These are phyloP conservation scores for Vipera ursinii DNA, from an alignment of 2,797 vertebrate genomes.

Conservation along the genomic window DNA sequence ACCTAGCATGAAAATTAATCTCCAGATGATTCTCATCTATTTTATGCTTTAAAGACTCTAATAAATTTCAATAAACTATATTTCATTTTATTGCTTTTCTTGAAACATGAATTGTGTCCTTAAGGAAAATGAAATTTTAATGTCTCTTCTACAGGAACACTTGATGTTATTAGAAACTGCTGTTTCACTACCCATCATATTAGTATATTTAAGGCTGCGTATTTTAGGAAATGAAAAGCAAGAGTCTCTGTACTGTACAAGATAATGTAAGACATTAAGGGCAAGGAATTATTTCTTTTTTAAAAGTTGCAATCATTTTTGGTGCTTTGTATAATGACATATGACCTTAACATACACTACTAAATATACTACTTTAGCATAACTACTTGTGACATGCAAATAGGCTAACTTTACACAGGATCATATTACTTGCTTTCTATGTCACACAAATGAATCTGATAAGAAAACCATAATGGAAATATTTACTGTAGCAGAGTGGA, in stretches of 20 bases:
- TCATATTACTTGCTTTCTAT: slow-evolving; percentile 74
- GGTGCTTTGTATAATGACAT: slow-evolving; percentile 28
- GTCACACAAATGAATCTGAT: slow-evolving; percentile 74
- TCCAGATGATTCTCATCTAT: slow-evolving; percentile 19
- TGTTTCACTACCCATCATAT: slow-evolving; percentile 38
- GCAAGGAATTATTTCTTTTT: slow-evolving; percentile 46
- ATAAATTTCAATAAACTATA: slow-evolving; percentile 19
- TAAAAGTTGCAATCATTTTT: slow-evolving; percentile 23
- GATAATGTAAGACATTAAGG: slow-evolving; percentile 48
- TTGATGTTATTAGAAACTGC: slow-evolving; percentile 55
- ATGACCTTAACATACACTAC: slow-evolving; percentile 11
- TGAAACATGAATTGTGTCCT: slow-evolving; percentile 42
- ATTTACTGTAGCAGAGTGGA: neutral
- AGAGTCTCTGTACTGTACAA: slow-evolving; percentile 11
- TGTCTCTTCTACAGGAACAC: slow-evolving; percentile 46
- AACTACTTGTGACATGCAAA: slow-evolving; percentile 57
- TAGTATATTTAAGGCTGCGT: slow-evolving; percentile 51
- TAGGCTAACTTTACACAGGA: slow-evolving; percentile 72
- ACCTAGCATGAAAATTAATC: slow-evolving; percentile 40
- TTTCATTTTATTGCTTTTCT: slow-evolving; percentile 48
- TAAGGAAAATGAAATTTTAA: slow-evolving; percentile 52
- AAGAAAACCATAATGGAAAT: slow-evolving; percentile 72
- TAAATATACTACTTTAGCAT: slow-evolving; percentile 50
- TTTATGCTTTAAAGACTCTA: slow-evolving; percentile 39
- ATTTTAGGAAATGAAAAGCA: slow-evolving; percentile 59